These are phyloP conservation scores for Eospalax fontanierii DNA, from an alignment of 2,797 vertebrate genomes.

Conservation along the genomic window DNA sequence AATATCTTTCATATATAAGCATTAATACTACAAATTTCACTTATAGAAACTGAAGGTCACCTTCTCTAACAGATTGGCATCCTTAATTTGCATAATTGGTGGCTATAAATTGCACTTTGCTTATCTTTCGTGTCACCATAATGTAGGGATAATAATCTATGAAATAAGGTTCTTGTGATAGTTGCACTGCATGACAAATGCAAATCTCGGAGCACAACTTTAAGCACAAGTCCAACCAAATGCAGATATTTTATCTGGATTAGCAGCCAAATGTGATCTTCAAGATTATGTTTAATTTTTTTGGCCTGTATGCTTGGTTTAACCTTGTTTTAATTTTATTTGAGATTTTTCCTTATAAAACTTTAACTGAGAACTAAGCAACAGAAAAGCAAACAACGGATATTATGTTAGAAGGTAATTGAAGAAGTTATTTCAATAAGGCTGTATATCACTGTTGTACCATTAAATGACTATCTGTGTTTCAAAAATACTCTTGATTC, in stretches of 20 bases:
- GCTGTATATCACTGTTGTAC: not conserved
- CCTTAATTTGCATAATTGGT: not conserved
- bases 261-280: not conserved
- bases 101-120: not conserved
- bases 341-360: not conserved
- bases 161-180: not conserved
- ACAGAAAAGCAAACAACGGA: not conserved
- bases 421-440: not conserved
- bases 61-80: not conserved
- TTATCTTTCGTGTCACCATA: not conserved
- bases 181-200: not conserved
- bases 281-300: not conserved
- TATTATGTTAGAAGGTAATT: not conserved
- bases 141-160: not conserved
- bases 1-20: not conserved
- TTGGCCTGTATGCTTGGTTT: not conserved
- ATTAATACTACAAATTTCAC: not conserved
- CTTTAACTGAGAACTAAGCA: not conserved
- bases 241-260: not conserved
- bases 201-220: not conserved
- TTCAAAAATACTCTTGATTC: slow-evolving; percentile 15
- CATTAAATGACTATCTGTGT: not conserved
- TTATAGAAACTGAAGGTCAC: not conserved
- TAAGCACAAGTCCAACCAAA: not conserved
- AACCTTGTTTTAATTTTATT: not conserved